A percentile compares a stretch with the other conserved stretches of the same genome.
Evolutionary conservation across 30 jellyfish, hydroid and myxozoan species (phyloP).

Genomic region (Turritopsis dohrnii): DNA sequence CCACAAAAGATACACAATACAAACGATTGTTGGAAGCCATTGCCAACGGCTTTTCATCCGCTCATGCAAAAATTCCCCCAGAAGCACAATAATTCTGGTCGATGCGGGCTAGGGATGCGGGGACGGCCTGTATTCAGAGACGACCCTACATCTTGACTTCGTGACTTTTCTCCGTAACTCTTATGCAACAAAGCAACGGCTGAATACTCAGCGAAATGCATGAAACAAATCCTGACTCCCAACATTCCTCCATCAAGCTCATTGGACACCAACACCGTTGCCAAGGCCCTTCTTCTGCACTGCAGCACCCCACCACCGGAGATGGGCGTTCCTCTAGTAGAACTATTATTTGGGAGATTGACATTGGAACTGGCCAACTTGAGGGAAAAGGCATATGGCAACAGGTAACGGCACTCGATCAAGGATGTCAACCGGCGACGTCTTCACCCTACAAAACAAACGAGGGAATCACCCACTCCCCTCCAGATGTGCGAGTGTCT

Average conservation of each 20-base stretch:
- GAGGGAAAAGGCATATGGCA: too few relatives aligned
- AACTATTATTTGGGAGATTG: too few relatives aligned
- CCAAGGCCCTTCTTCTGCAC: background rate
- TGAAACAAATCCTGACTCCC: background rate
- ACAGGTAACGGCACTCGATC: too few relatives aligned
- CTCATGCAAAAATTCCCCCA: background rate
- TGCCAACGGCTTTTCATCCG: background rate
- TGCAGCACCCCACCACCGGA: background rate
- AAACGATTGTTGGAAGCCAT: background rate
- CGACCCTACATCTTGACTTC: background rate
- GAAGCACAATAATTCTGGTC: background rate
- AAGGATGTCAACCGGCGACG: too few relatives aligned
- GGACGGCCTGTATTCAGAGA: background rate
- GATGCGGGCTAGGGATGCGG: background rate
- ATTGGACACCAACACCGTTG: background rate
- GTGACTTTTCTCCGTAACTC: background rate
- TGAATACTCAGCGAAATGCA: background rate
- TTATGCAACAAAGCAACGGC: background rate
- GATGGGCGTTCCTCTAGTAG: background rate
- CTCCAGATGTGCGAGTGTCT: too few relatives aligned
- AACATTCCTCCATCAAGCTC: background rate
- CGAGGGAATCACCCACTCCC: too few relatives aligned
- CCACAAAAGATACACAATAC: background rate
- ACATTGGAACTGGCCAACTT: too few relatives aligned
- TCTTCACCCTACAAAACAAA: too few relatives aligned